Base-by-base conservation (phyloP, 2,113 vertebrate species). In the Sapajus apella region DNA sequence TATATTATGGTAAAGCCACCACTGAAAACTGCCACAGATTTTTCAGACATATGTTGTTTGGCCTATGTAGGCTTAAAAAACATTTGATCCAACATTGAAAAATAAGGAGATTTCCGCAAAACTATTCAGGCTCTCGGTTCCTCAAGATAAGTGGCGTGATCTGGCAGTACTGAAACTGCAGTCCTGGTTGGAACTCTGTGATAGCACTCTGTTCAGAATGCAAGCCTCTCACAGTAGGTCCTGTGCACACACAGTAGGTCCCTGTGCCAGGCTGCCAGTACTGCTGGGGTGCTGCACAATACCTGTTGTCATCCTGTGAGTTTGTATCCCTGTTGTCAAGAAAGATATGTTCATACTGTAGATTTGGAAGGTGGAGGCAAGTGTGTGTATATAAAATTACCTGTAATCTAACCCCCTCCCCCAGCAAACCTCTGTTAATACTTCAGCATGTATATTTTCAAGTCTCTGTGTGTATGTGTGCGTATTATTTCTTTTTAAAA, bases 211-310 rank as follows among this genome's bases (percentile, higher is more conserved):
- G 37, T 18, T 32, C 45, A 45, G 20, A 43, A 3, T 4, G 13
- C 9, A 3, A 10, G 66, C 61, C 21, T 27, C 23, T 30, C 32
- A 4, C 32, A 18, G 45, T 64, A 30, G 61, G 61, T 64, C 61
- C 61, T 27, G 30, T 2, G 27, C 61, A 64, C 61, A 5, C 61
- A 64, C 12, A 64, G 61, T 3, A 50, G 88, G 72, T 4, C 23
- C 30, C 52, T 17, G 1, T 32, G 55, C 11, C 27, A 64, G 2
- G 61, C 61, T 13, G 2, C 45, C 23, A 7, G 0, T 8, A 1
- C 32, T 17, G 18, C 35, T 9, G 16, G n/a, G 2, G 37, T 21
- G 2, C 77, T 10, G 8, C 6, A 3, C 5, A 0, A 18, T 32
- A 2, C 64, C 37, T 27, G 2, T 32, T 11, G 18, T 20, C 20